Percentiles rank a stretch among this genome's conserved stretches.
Conservation (phyloP, 2,888 invertebrate species). For the Parthenolecanium corni region DNA sequence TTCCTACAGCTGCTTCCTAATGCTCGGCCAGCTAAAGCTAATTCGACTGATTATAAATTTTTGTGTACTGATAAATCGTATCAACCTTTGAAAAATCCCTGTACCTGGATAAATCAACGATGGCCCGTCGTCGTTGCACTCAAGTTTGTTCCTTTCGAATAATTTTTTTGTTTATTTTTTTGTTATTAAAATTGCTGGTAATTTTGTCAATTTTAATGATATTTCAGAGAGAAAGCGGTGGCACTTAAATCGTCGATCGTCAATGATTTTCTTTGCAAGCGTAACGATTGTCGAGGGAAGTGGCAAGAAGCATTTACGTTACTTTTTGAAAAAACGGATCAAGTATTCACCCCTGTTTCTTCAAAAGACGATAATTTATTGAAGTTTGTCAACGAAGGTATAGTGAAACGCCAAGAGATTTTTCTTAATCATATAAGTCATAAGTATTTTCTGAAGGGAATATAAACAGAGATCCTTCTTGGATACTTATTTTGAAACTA, state of each 20-base stretch:
- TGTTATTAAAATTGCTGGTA: too few relatives aligned
- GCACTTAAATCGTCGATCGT: neutral
- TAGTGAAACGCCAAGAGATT: too few relatives aligned
- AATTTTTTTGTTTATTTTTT: too few relatives aligned
- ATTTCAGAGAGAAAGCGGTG: neutral
- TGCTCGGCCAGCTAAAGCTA: slow-evolving; percentile 19
- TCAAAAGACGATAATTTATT: neutral
- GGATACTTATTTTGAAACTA: too few relatives aligned
- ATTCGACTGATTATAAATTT: slow-evolving; percentile 35
- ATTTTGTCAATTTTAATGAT: neutral
- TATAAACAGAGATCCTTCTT: too few relatives aligned
- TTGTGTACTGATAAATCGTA: slow-evolving; percentile 39
- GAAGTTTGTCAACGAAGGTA: slow-evolving; percentile 7
- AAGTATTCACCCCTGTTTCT: neutral
- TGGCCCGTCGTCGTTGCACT: slow-evolving; percentile 47
- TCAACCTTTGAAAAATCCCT: slow-evolving; percentile 39
- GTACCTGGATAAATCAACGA: slow-evolving; percentile 51
- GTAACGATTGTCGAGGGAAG: neutral
- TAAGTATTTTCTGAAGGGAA: too few relatives aligned
- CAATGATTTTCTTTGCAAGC: slow-evolving; percentile 2
- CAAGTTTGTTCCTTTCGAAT: slow-evolving; percentile 41
- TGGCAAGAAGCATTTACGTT: slow-evolving; percentile 22
- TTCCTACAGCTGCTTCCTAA: neutral
- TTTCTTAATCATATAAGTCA: too few relatives aligned
- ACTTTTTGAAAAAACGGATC: neutral